Percentiles rank a stretch among this genome's conserved stretches.
phyloP scores from a whole-genome alignment of 2,888 invertebrate genomes.

The Strigamia maritima region DNA sequence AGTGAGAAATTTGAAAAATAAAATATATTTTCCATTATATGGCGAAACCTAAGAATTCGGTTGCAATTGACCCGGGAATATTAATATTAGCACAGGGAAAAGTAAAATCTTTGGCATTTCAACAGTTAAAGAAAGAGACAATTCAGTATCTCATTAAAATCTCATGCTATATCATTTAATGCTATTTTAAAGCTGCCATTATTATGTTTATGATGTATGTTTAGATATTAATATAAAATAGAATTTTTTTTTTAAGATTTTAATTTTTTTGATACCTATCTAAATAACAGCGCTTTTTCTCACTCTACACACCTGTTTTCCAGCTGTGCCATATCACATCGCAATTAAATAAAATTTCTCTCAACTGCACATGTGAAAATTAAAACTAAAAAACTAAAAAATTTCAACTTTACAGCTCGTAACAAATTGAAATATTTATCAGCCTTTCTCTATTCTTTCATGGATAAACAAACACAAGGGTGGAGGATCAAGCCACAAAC shows the following conservation, averaged over 20 bases:
- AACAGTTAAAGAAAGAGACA: not conserved
- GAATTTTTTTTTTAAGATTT: not conserved
- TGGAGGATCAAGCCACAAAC: not conserved
- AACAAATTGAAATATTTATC: not conserved
- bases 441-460: not conserved
- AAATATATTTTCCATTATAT: too few relatives aligned
- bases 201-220: too few relatives aligned
- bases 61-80: not conserved
- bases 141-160: not conserved
- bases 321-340: not conserved
- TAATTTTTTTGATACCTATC: not conserved
- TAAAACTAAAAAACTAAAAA: not conserved
- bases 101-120: not conserved
- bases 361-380: not conserved
- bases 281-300: not conserved
- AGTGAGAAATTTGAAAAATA: too few relatives aligned
- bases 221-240: too few relatives aligned
- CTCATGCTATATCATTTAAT: not conserved
- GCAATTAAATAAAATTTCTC: not conserved
- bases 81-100: not conserved
- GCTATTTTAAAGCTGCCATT: not conserved
- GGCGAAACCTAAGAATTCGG: too few relatives aligned
- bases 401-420: not conserved
- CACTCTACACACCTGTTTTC: not conserved
- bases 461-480: not conserved